Conservation (phyloP, 2,113 vertebrate species). For the Lophura nycthemera region DNA sequence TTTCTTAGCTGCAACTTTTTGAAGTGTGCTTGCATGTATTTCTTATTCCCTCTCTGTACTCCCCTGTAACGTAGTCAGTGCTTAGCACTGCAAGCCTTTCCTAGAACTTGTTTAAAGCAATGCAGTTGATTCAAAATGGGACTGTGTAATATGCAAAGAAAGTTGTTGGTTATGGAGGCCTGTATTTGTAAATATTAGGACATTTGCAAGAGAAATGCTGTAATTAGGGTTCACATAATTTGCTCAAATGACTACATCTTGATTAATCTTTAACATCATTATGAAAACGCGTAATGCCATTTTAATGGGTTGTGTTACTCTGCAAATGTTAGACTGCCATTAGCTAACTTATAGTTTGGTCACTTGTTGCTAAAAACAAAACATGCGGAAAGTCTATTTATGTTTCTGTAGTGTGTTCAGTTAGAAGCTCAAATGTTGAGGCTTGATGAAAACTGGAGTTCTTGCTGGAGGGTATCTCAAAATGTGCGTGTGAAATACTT, state of each 20-base stretch:
- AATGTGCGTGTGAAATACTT: neutral
- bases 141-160: neutral
- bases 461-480: neutral
- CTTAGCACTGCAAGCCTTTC: neutral
- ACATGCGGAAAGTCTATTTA: neutral
- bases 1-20: neutral
- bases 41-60: neutral
- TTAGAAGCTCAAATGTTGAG: neutral
- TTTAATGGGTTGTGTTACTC: neutral
- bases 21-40: fast-evolving
- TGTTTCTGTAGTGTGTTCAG: neutral
- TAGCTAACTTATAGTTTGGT: neutral
- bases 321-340: neutral
- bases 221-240: neutral
- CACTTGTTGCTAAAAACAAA: neutral
- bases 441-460: fast-evolving
- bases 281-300: neutral
- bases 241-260: neutral
- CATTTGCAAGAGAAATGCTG: neutral
- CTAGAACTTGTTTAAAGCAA: neutral
- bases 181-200: neutral
- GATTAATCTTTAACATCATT: neutral
- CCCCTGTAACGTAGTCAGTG: neutral
- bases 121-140: neutral
- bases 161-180: neutral